phyloP scores from a whole-genome alignment of 2,888 invertebrate species.

The Hydraecia micacea region DNA sequence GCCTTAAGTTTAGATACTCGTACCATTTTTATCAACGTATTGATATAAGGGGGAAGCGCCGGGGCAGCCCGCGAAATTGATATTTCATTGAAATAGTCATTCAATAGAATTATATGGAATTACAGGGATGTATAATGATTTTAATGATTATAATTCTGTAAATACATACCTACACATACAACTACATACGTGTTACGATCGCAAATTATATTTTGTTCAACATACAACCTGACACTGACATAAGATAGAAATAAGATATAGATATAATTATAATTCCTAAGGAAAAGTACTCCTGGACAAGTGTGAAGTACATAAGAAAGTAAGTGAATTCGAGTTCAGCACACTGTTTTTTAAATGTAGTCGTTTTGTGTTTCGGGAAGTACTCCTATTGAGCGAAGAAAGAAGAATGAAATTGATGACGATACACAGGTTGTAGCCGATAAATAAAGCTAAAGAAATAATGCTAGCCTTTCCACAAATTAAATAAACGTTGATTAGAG shows the following conservation, averaged over 20 bases:
- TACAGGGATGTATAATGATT: too few relatives aligned
- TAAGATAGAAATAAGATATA: too few relatives aligned
- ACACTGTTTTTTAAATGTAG: background rate
- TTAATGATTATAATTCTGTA: too few relatives aligned
- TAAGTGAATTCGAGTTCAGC: background rate
- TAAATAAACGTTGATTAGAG: slow-evolving; percentile 37
- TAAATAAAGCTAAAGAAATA: background rate
- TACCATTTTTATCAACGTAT: background rate
- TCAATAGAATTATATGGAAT: too few relatives aligned
- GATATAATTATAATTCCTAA: background rate
- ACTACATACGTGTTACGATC: too few relatives aligned
- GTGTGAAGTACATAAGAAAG: background rate
- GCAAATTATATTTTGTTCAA: too few relatives aligned
- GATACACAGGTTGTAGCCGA: background rate
- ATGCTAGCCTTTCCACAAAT: slow-evolving; percentile 13
- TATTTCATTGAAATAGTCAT: too few relatives aligned
- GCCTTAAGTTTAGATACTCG: too few relatives aligned
- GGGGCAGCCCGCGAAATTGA: too few relatives aligned
- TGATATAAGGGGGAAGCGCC: background rate
- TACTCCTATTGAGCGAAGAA: background rate
- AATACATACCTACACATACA: too few relatives aligned
- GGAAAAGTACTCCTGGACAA: background rate
- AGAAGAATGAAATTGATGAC: background rate
- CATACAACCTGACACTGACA: too few relatives aligned
- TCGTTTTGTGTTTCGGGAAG: background rate